Conservation (phyloP, 2,888 invertebrate genomes). For the Ophion slaviceki region DNA sequence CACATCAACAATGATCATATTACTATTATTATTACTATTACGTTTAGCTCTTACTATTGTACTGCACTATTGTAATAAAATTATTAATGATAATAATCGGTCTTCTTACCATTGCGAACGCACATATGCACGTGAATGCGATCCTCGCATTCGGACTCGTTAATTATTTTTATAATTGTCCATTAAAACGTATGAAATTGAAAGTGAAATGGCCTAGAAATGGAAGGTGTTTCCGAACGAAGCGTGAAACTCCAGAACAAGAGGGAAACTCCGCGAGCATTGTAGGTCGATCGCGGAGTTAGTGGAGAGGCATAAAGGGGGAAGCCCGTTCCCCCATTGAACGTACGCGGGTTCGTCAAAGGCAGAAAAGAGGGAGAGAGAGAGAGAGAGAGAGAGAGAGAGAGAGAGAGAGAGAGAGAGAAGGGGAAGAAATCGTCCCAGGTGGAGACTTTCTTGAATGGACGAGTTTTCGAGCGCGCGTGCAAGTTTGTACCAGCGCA, state of each 20-base stretch:
- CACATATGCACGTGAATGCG: neutral
- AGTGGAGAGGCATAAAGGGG: neutral
- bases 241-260: conserved; percentile 22
- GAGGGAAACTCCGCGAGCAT: conserved; percentile 38
- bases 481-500: neutral
- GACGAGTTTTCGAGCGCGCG: conserved; percentile 36
- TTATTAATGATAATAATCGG: no score
- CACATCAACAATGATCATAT: no score
- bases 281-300: conserved; percentile 7
- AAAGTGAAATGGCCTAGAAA: neutral
- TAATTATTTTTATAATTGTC: neutral
- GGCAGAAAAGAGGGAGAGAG: neutral
- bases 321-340: conserved; percentile 25
- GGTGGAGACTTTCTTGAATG: conserved; percentile 50
- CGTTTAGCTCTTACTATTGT: no score
- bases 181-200: neutral
- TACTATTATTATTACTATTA: no score
- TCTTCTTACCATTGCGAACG: no score
- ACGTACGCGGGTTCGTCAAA: conserved; percentile 14
- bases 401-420: conserved; percentile 3
- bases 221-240: conserved; percentile 23
- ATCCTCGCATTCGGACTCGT: neutral
- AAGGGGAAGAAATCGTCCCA: conserved; percentile 37
- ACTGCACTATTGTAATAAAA: no score
- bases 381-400: conserved; percentile 2